These are phyloP conservation scores for Brachyopa scutellaris DNA, from an alignment of 2,888 invertebrate genomes.

Conservation along the genomic window DNA sequence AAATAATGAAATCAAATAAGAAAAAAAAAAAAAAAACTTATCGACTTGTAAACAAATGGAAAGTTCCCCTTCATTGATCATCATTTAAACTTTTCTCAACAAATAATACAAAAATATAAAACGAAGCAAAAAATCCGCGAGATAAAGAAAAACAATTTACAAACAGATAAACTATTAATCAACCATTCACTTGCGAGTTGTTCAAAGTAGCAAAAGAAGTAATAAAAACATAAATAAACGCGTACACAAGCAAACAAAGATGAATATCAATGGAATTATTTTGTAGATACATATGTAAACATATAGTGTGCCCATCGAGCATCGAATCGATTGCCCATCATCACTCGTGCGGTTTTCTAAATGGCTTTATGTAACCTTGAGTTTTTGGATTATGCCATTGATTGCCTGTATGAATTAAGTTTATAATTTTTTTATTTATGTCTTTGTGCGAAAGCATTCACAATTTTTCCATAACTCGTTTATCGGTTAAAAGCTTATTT, in stretches of 20 bases:
- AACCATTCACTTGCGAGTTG: neutral
- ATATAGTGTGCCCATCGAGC: no score
- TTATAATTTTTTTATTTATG: constrained; percentile 5
- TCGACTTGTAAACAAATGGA: neutral
- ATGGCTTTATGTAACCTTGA: constrained; percentile 20
- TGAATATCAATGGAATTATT: neutral
- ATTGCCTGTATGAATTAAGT: constrained; percentile 20
- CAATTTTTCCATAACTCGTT: neutral
- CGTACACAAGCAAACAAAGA: no score
- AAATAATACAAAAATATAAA: neutral
- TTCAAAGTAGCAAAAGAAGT: neutral
- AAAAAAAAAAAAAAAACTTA: neutral
- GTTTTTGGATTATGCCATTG: neutral
- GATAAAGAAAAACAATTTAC: neutral
- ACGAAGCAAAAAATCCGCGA: neutral
- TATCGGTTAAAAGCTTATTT: neutral
- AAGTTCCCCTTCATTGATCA: constrained; percentile 8
- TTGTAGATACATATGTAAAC: neutral
- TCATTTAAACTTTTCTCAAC: neutral
- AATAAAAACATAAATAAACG: neutral
- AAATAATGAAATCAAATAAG: neutral
- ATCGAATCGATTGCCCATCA: neutral
- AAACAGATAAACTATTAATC: constrained; percentile 3
- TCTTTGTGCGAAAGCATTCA: neutral
- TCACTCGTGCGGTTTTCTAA: neutral